Evolutionary conservation across 2,888 invertebrate genomes (phyloP).

Genomic region (Noctua comes): DNA sequence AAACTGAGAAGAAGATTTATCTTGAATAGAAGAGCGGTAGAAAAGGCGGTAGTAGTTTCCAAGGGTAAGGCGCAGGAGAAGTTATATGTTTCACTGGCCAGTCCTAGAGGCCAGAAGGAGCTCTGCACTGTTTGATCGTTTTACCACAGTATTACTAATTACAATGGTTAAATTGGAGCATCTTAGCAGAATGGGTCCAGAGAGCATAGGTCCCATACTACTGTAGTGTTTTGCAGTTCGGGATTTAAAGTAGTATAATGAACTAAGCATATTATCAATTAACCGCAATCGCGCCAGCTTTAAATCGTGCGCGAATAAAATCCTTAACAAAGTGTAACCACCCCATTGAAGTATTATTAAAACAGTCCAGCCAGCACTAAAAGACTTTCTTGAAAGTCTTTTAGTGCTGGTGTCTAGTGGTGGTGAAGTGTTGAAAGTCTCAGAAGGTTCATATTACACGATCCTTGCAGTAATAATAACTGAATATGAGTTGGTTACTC

Average conservation of each 20-base stretch:
- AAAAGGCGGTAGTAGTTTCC: neutral
- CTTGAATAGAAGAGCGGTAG: neutral
- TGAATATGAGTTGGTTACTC: constrained; percentile 73
- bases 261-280: neutral
- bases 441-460: constrained; percentile 65
- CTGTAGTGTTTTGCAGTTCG: neutral
- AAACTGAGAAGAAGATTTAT: neutral
- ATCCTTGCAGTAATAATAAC: constrained; percentile 71
- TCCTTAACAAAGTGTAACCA: neutral
- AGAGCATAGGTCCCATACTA: neutral
- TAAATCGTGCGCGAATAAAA: neutral
- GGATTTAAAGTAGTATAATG: neutral
- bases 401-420: too few relatives aligned
- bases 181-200: neutral
- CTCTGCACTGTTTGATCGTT: neutral
- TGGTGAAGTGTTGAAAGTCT: constrained; percentile 49
- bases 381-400: constrained; percentile 16
- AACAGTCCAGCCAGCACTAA: neutral
- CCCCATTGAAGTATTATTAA: neutral
- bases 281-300: neutral
- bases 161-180: neutral
- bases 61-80: neutral
- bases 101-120: too few relatives aligned
- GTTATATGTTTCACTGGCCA: neutral
- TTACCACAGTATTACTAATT: neutral